These are phyloP conservation scores for Furcula furcula DNA, from an alignment of 2,888 invertebrate species.

Conservation along the genomic window DNA sequence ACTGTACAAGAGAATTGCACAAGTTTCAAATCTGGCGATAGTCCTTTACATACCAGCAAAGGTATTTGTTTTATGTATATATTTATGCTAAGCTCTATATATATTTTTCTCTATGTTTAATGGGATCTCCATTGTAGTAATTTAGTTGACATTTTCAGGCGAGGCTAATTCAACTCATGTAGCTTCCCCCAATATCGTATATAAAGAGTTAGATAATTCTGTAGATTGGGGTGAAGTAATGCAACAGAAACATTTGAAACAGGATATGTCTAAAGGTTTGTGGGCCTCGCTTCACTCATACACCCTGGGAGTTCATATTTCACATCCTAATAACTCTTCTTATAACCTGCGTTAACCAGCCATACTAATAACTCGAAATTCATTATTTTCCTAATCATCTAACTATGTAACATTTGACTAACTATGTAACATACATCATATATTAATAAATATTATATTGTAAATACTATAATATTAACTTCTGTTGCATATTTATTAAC, in stretches of 20 bases:
- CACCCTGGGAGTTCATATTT: slow-evolving; percentile 13
- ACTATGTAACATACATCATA: too few relatives aligned
- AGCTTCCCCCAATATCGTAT: slow-evolving; percentile 65
- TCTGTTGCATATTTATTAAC: too few relatives aligned
- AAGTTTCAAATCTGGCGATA: slow-evolving; percentile 60
- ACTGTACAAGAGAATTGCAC: slow-evolving; percentile 63
- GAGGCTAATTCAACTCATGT: slow-evolving; percentile 57
- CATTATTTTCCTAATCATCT: not conserved
- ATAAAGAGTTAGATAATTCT: slow-evolving; percentile 77
- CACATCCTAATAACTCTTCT: slow-evolving; percentile 3
- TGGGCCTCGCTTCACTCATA: slow-evolving; percentile 56
- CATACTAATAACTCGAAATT: slow-evolving; percentile 5
- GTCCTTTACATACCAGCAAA: slow-evolving; percentile 49
- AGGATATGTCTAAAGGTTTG: slow-evolving; percentile 73
- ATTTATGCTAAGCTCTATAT: not conserved
- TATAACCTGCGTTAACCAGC: slow-evolving; percentile 6
- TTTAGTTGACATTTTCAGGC: slow-evolving; percentile 69
- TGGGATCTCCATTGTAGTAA: slow-evolving; percentile 22
- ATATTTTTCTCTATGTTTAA: slow-evolving; percentile 3
- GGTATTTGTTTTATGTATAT: slow-evolving; percentile 33
- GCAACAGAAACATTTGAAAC: slow-evolving; percentile 55
- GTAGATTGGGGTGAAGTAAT: slow-evolving; percentile 75
- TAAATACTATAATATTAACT: too few relatives aligned
- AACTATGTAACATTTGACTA: not conserved
- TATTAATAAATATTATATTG: too few relatives aligned